Evolutionary conservation across 2,797 vertebrate genomes (phyloP).

Genomic region (Hoplostethus mediterraneus): DNA sequence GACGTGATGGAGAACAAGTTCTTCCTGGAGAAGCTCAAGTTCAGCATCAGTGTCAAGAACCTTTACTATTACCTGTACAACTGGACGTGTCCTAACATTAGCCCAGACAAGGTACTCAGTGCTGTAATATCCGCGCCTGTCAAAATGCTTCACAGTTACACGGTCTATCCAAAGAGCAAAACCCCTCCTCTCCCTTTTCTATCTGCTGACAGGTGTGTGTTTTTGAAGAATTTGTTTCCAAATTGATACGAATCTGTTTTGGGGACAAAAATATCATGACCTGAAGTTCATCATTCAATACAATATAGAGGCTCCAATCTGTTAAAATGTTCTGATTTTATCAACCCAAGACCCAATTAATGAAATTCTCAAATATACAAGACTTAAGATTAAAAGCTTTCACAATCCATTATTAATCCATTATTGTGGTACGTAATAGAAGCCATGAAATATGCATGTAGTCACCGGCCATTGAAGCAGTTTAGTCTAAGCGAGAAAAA

Average conservation of each 20-base stretch:
- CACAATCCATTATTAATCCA: not conserved
- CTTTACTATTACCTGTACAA: conserved; percentile 98
- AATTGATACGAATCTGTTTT: not conserved
- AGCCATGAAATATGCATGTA: not conserved
- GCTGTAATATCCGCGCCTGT: conserved; percentile 1
- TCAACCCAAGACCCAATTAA: no score
- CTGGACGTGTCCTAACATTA: conserved; percentile 94
- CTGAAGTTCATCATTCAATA: not conserved
- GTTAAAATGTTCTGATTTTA: no score
- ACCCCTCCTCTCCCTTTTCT: not conserved
- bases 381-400: no score
- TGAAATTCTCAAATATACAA: no score
- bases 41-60: conserved; percentile 86
- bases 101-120: conserved; percentile 89
- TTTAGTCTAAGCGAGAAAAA: not conserved
- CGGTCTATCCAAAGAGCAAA: not conserved
- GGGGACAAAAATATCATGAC: not conserved
- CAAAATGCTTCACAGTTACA: not conserved
- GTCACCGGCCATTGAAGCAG: not conserved
- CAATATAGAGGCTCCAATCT: no score
- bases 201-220: not conserved
- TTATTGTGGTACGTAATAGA: not conserved
- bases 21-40: conserved; percentile 95
- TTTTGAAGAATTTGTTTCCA: not conserved
- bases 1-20: conserved; percentile 94